A percentile compares a stretch with the other conserved stretches of the same genome.
Conservation (phyloP, 2,113 vertebrate genomes). For the Calidris pygmaea region DNA sequence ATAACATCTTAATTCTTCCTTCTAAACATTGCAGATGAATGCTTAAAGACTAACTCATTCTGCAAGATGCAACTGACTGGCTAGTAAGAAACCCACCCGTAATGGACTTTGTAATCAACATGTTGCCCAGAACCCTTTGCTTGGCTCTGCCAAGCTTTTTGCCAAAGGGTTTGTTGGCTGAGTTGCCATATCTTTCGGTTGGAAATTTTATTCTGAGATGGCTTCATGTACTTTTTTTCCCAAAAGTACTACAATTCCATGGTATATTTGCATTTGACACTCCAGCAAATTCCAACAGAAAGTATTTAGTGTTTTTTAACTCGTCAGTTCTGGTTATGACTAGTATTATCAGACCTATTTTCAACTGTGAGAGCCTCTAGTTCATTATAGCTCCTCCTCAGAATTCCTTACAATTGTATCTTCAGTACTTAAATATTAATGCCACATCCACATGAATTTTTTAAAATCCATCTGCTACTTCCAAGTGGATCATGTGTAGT, state of each 20-base stretch:
- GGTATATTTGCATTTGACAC: neutral
- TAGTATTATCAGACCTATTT: neutral
- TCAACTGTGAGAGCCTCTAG: neutral
- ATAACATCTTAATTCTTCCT: neutral
- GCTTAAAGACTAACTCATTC: neutral
- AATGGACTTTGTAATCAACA: neutral
- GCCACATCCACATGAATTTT: neutral
- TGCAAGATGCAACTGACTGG: neutral
- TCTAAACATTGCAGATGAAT: neutral
- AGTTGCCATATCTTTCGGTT: neutral
- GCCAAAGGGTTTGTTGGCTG: neutral
- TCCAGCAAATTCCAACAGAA: neutral
- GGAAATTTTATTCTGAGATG: neutral
- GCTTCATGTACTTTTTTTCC: neutral
- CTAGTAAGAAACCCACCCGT: neutral
- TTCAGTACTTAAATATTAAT: neutral
- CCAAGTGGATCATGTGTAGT: neutral
- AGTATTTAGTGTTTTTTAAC: neutral
- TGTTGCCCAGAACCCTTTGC: neutral
- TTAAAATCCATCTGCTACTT: neutral
- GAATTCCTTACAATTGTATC: neutral
- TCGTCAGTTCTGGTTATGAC: neutral
- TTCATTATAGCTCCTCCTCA: neutral
- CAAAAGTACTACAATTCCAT: neutral
- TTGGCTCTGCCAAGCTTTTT: neutral